A percentile compares a stretch with the other conserved stretches of the same genome.
phyloP scores from a whole-genome alignment of 2,113 vertebrate species.

The Hyaena hyaena region DNA sequence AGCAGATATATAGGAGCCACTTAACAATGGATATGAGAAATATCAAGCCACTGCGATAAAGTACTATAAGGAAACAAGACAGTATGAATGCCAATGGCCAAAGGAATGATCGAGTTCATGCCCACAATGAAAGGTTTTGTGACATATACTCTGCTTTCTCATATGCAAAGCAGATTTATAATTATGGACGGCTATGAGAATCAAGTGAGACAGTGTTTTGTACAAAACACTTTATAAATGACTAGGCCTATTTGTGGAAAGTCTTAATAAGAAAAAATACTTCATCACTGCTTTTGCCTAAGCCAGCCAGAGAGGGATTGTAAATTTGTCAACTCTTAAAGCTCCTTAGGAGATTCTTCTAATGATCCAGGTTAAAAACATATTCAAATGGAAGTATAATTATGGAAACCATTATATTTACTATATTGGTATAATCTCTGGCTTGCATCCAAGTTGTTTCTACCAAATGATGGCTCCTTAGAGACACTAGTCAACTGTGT shows the following conservation, averaged over 20 bases:
- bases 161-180: constrained; percentile 13
- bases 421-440: not conserved
- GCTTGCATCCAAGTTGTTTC: not conserved
- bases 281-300: not conserved
- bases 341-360: not conserved
- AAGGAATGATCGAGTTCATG: constrained; percentile 7
- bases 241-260: not conserved
- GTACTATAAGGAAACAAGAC: not conserved
- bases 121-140: constrained; percentile 28
- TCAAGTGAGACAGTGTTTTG: not conserved
- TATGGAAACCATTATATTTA: not conserved
- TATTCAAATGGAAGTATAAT: not conserved
- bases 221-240: not conserved
- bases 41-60: constrained; percentile 15
- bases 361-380: not conserved
- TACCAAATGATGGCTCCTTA: not conserved
- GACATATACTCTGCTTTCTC: not conserved
- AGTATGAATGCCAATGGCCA: not conserved
- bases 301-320: not conserved
- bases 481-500: not conserved
- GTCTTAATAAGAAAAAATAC: not conserved
- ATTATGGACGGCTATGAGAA: not conserved
- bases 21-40: constrained; percentile 41
- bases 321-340: not conserved
- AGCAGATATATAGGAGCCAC: not conserved